Conservation (phyloP, 2,113 vertebrate genomes). For the Lasiurus cinereus region DNA sequence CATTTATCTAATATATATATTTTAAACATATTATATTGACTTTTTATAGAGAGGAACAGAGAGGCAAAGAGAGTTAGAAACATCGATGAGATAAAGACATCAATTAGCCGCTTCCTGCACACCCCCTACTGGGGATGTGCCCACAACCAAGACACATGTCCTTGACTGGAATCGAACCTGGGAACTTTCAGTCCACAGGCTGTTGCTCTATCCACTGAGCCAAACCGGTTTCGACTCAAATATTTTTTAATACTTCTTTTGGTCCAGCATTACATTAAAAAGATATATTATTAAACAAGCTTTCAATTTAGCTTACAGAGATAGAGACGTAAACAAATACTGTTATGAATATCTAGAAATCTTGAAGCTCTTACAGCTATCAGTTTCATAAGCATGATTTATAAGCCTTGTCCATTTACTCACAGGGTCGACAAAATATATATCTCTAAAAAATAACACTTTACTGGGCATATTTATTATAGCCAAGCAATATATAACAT, state of each 20-base stretch:
- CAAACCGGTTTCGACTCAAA: too few species aligned
- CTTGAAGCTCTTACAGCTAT: not conserved
- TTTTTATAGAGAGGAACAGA: too few species aligned
- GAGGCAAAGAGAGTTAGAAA: too few species aligned
- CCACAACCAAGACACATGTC: too few species aligned
- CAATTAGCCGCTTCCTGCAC: too few species aligned
- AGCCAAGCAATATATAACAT: conserved; percentile 30
- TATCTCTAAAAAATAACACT: conserved; percentile 36
- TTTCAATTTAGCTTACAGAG: conserved; percentile 54
- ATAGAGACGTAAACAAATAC: conserved; percentile 34
- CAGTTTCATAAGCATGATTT: conserved; percentile 56
- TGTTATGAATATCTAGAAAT: conserved; percentile 25
- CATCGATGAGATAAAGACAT: too few species aligned
- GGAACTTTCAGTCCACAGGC: too few species aligned
- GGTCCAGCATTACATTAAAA: not conserved
- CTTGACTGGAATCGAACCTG: too few species aligned
- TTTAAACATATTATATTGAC: too few species aligned
- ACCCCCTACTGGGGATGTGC: too few species aligned
- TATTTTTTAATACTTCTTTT: conserved; percentile 8
- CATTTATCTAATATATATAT: not conserved
- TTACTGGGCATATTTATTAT: not conserved
- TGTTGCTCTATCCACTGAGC: too few species aligned
- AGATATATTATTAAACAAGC: not conserved
- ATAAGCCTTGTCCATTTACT: not conserved
- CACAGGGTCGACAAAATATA: not conserved